phyloP scores from a whole-genome alignment of 1,140 invertebrate species.

The Drosophila subobscura region DNA sequence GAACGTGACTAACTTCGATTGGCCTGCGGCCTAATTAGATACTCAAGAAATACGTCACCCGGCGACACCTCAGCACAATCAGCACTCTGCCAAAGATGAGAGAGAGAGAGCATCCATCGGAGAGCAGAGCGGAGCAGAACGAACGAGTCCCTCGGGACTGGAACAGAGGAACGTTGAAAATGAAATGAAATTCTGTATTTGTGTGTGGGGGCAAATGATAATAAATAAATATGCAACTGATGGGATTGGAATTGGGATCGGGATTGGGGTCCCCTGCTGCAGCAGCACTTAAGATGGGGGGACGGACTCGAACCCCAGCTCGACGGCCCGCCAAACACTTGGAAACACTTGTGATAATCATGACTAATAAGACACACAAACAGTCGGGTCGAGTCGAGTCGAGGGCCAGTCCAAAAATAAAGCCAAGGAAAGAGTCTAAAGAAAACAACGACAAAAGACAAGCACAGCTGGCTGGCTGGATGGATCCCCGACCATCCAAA shows the following conservation, averaged over 20 bases:
- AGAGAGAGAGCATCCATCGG: too few relatives aligned
- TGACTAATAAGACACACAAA: slow-evolving; percentile 78
- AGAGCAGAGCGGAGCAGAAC: background rate
- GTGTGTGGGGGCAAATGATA: slow-evolving; percentile 68
- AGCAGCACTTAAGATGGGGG: slow-evolving; percentile 24
- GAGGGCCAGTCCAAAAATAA: slow-evolving; percentile 19
- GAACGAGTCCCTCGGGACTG: slow-evolving; percentile 27
- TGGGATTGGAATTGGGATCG: background rate
- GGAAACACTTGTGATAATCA: slow-evolving; percentile 80
- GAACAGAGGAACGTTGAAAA: slow-evolving; percentile 9
- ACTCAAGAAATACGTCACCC: slow-evolving; percentile 13
- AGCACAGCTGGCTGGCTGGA: slow-evolving; percentile 45
- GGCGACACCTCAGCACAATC: slow-evolving; percentile 36
- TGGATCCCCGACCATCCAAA: background rate
- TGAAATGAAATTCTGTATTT: slow-evolving; percentile 40
- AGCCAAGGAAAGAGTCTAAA: slow-evolving; percentile 20
- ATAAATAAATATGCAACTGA: slow-evolving; percentile 68
- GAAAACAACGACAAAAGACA: slow-evolving; percentile 35
- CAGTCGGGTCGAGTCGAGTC: slow-evolving; percentile 8
- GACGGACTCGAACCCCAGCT: too few relatives aligned
- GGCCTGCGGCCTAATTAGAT: slow-evolving; percentile 50
- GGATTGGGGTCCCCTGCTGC: slow-evolving; percentile 13
- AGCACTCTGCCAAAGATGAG: slow-evolving; percentile 16
- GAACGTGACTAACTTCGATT: slow-evolving; percentile 44
- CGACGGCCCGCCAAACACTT: slow-evolving; percentile 49